Percentiles rank a stretch among this genome's conserved stretches.
Evolutionary conservation across 2,888 invertebrate species (phyloP).

Genomic region (Athetis lepigone): DNA sequence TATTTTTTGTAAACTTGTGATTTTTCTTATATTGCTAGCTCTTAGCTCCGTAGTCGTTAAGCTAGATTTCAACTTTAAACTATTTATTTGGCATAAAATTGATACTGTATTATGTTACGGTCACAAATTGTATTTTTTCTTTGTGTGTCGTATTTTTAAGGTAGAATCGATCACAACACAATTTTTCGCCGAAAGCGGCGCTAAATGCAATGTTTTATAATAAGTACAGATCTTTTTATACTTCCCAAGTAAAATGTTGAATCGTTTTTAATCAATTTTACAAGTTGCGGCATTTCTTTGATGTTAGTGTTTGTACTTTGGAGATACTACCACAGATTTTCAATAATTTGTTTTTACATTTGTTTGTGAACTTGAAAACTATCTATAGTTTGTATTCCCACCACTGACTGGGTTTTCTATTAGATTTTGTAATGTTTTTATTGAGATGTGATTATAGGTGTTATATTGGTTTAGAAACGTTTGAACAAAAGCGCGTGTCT

Average conservation of each 20-base stretch:
- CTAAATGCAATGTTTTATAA: slow-evolving; percentile 56
- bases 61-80: slow-evolving; percentile 83
- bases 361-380: slow-evolving; percentile 36
- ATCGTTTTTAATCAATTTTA: slow-evolving; percentile 49
- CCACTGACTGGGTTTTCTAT: slow-evolving; percentile 45
- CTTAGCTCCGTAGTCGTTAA: slow-evolving; percentile 87
- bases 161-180: slow-evolving; percentile 45
- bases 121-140: slow-evolving; percentile 77
- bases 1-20: slow-evolving; percentile 83
- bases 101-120: slow-evolving; percentile 74
- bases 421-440: slow-evolving; percentile 51
- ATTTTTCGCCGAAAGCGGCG: slow-evolving; percentile 37
- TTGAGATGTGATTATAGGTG: slow-evolving; percentile 71
- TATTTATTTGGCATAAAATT: slow-evolving; percentile 81
- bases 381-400: slow-evolving; percentile 36
- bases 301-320: slow-evolving; percentile 40
- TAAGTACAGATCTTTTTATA: slow-evolving; percentile 60
- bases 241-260: slow-evolving; percentile 37
- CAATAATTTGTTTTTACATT: slow-evolving; percentile 37
- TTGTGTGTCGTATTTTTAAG: slow-evolving; percentile 57
- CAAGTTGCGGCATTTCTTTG: slow-evolving; percentile 49
- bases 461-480: slow-evolving; percentile 75
- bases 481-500: slow-evolving; percentile 31
- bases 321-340: slow-evolving; percentile 63
- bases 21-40: slow-evolving; percentile 87